phyloP scores from a whole-genome alignment of 1,140 invertebrate genomes.

The Apolygus lucorum region DNA sequence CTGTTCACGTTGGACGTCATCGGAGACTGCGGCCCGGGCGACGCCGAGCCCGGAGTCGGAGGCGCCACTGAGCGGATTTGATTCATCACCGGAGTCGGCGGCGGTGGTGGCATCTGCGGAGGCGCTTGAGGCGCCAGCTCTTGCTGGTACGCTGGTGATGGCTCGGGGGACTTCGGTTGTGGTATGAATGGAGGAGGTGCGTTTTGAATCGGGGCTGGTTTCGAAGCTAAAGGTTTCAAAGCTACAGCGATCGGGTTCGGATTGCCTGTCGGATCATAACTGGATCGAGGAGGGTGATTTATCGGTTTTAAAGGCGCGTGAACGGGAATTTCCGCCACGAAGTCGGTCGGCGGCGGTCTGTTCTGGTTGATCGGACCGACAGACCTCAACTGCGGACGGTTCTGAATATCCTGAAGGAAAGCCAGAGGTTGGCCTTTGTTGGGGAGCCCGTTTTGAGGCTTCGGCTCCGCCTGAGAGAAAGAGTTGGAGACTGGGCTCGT shows the following conservation, averaged over 20 bases:
- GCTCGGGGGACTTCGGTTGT: background rate
- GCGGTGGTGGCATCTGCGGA: conserved; percentile 19
- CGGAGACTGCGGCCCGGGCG: conserved; percentile 17
- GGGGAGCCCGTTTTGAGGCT: too few relatives aligned
- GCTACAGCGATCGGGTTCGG: background rate
- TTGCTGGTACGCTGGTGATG: background rate
- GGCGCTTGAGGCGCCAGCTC: background rate
- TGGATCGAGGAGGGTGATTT: conserved; percentile 26
- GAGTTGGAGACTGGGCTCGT: conserved; percentile 16
- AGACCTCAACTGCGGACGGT: conserved; percentile 1
- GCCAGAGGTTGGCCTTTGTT: conserved; percentile 1
- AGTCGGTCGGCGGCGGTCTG: background rate
- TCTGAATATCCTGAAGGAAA: conserved; percentile 9
- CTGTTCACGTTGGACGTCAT: conserved; percentile 38
- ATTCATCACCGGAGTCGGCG: background rate
- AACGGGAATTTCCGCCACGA: conserved; percentile 15
- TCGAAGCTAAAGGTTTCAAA: background rate
- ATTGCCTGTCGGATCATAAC: background rate
- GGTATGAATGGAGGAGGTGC: conserved; percentile 13
- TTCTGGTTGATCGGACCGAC: background rate
- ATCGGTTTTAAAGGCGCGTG: conserved; percentile 17
- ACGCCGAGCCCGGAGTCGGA: background rate
- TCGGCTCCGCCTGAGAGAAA: background rate
- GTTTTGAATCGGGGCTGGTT: background rate
- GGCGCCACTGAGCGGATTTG: background rate